A percentile compares a stretch with the other conserved stretches of the same genome.
Evolutionary conservation across 2,797 vertebrate species (phyloP).

Genomic region (Tragelaphus oryx): DNA sequence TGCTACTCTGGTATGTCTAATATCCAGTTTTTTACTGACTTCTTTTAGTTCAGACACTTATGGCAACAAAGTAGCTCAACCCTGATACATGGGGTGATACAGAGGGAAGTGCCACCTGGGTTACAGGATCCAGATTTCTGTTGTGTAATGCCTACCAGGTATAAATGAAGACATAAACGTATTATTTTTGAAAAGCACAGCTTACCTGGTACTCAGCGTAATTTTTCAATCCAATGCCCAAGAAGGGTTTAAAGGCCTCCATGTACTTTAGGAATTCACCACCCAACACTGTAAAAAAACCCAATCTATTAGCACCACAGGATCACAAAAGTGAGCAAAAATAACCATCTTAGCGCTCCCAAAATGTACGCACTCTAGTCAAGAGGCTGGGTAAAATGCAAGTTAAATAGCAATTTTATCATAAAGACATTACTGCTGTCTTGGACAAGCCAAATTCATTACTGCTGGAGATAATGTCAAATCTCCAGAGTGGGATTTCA

Average conservation of each 20-base stretch:
- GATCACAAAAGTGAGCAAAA: neutral
- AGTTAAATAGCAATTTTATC: neutral
- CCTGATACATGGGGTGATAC: neutral
- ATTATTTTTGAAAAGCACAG: neutral
- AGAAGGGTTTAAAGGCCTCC: constrained; percentile 98
- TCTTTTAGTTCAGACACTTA: neutral
- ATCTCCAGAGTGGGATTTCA: neutral
- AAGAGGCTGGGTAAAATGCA: neutral
- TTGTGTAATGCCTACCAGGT: neutral
- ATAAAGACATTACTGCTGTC: neutral
- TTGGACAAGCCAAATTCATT: neutral
- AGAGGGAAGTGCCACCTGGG: neutral
- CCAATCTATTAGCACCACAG: constrained; percentile 14
- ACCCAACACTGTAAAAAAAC: constrained; percentile 87
- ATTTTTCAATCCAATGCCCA: constrained; percentile 96
- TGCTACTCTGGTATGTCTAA: neutral
- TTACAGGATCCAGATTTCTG: neutral
- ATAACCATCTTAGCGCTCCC: neutral
- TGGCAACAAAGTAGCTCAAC: neutral
- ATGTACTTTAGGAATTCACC: constrained; percentile 98
- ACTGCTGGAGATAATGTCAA: neutral
- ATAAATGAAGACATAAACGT: neutral
- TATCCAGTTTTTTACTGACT: neutral
- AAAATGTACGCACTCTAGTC: neutral
- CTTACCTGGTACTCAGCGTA: constrained; percentile 97